Evolutionary conservation across 2,797 vertebrate genomes (phyloP).

Genomic region (Fringilla coelebs): DNA sequence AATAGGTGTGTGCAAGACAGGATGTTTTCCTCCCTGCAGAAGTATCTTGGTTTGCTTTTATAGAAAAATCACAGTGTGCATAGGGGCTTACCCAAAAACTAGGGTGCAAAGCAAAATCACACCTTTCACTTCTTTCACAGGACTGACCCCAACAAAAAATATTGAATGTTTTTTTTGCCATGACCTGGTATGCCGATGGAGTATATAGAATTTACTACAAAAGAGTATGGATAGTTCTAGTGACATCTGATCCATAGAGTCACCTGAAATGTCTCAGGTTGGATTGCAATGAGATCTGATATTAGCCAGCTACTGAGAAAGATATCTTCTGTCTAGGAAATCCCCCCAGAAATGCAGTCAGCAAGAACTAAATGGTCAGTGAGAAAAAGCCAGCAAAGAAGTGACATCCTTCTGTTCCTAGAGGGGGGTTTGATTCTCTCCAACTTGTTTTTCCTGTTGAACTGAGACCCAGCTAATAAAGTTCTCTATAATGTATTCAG

Average conservation of each 20-base stretch:
- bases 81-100: not conserved
- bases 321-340: not conserved
- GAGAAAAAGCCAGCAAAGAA: not conserved
- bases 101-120: not conserved
- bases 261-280: not conserved
- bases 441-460: conserved; percentile 5
- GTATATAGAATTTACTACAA: not conserved
- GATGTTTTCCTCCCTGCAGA: not conserved
- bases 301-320: not conserved
- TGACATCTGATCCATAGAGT: fast-evolving
- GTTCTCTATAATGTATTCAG: not conserved
- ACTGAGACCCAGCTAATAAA: conserved; percentile 8
- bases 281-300: not conserved
- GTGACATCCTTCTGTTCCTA: not conserved
- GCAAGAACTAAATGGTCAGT: not conserved
- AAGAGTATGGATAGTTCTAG: not conserved
- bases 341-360: not conserved
- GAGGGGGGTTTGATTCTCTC: not conserved
- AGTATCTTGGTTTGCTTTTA: not conserved
- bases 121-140: not conserved
- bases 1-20: not conserved
- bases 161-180: not conserved
- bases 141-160: not conserved
- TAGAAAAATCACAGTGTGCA: fast-evolving
- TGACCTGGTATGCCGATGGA: not conserved